Evolutionary conservation across 2,113 vertebrate species (phyloP), one percentile per base, ranked within the genome.

Genomic region (Stegostoma tigrinum): DNA sequence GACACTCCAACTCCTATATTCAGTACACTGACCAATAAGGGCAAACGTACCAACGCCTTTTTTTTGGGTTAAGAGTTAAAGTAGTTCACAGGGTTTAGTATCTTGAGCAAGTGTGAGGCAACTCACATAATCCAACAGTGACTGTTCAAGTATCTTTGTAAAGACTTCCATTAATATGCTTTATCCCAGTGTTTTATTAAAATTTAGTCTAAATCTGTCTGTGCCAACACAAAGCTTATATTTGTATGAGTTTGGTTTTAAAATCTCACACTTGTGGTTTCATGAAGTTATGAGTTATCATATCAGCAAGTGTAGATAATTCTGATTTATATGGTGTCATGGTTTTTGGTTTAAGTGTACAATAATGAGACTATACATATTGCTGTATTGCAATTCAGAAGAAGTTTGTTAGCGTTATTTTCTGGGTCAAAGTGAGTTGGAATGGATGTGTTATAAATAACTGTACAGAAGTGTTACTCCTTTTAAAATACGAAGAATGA

Each of bases 181-280:
- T 90, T 61, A 30, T 64, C 61, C 10, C 27, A n/a, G 30, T 34
- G 52, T 34, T 90, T 89, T 90, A 64, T 90, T 90, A n/a, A 5
- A 14, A 3, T n/a, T 90, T 64, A 61, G 64, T 90, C 85, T 52
- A 87, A 87, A 52, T 87, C 5, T 87, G 52, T 48, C 87, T 34
- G 87, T 34, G 5, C 87, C 52, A 30, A 55, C 87, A 64, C 30
- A n/a, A 12, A 61, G 55, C n/a, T 61, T 17, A 17, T 64, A 55
- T 61, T 34, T 19, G 34, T 90, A 15, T 17, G 27, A 34, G 27
- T 55, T 61, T 90, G 55, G n/a, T 64, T 55, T 87, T 87, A 87
- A 90, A 90, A n/a, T 64, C 55, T 64, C 52, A 90, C 87, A 90
- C 87, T 64, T 90, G 87, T 64, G 87, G 52, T 64, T n/a, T 90